Percentiles rank a stretch among this genome's conserved stretches.
Evolutionary conservation across 2,113 vertebrate genomes (phyloP).

Genomic region (Cyanistes caeruleus): DNA sequence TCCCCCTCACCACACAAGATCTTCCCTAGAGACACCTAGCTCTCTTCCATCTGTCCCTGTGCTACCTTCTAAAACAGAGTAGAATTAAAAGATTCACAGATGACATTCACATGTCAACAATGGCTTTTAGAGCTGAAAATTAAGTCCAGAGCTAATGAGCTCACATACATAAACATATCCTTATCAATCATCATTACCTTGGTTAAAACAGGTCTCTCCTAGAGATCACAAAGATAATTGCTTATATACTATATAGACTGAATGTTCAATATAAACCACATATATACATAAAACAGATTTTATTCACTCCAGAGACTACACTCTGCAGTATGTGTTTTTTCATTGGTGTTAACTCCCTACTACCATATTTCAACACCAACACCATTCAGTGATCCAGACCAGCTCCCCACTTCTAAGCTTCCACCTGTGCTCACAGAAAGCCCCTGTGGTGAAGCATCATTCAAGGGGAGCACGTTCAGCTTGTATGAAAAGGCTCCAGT

Average conservation of each 20-base stretch:
- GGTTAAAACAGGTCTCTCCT: not conserved
- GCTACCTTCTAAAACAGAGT: not conserved
- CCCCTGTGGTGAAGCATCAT: not conserved
- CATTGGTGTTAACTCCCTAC: not conserved
- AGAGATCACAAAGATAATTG: not conserved
- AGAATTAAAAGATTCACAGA: not conserved
- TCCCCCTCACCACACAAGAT: not conserved
- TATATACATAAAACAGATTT: not conserved
- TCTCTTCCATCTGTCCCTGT: not conserved
- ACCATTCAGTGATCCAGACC: not conserved
- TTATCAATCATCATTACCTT: not conserved
- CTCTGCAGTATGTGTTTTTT: not conserved
- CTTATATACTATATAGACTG: not conserved
- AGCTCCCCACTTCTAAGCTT: not conserved
- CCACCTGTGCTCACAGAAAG: not conserved
- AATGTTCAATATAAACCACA: not conserved
- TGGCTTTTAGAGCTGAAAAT: not conserved
- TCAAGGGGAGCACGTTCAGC: not conserved
- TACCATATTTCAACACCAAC: not conserved
- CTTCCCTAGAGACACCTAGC: not conserved
- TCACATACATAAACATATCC: not conserved
- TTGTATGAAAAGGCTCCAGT: not conserved
- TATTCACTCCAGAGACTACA: not conserved
- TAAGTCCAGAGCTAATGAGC: not conserved
- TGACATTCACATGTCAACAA: not conserved